Evolutionary conservation across 1,140 invertebrate genomes (phyloP).

Genomic region (Pantala flavescens): DNA sequence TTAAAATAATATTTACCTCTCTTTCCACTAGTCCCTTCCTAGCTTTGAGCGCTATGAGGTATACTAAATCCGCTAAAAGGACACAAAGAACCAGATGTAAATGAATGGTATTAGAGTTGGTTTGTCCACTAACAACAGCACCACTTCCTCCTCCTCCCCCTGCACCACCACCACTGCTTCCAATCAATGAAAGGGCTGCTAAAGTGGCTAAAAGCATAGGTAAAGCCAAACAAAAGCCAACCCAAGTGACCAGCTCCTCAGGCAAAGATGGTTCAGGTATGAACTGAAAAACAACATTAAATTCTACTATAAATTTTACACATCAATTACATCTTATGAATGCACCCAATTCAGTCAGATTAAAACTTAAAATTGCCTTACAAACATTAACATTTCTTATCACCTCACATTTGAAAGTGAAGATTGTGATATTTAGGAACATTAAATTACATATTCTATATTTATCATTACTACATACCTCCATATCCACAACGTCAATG

Average conservation of each 20-base stretch:
- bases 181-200: slow-evolving; percentile 60
- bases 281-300: slow-evolving; percentile 38
- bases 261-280: slow-evolving; percentile 72
- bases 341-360: too few species aligned
- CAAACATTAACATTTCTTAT: too few species aligned
- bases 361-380: too few species aligned
- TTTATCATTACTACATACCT: slow-evolving; percentile 46
- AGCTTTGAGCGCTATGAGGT: slow-evolving; percentile 75
- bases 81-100: slow-evolving; percentile 85
- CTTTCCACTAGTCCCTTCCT: slow-evolving; percentile 52
- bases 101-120: slow-evolving; percentile 89
- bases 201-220: slow-evolving; percentile 66
- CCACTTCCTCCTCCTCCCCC: neutral
- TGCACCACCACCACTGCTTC: slow-evolving; percentile 44
- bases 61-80: slow-evolving; percentile 73
- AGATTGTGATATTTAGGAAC: too few species aligned
- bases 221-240: slow-evolving; percentile 72
- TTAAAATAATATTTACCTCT: slow-evolving; percentile 33
- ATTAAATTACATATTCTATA: too few species aligned
- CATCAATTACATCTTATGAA: neutral
- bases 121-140: slow-evolving; percentile 38
- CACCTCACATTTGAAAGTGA: too few species aligned
- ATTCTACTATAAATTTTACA: neutral
- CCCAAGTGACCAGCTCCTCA: slow-evolving; percentile 79
- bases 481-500: slow-evolving; percentile 80